phyloP scores from a whole-genome alignment of 2,888 invertebrate species.

The Hydrotaea diabolus region DNA sequence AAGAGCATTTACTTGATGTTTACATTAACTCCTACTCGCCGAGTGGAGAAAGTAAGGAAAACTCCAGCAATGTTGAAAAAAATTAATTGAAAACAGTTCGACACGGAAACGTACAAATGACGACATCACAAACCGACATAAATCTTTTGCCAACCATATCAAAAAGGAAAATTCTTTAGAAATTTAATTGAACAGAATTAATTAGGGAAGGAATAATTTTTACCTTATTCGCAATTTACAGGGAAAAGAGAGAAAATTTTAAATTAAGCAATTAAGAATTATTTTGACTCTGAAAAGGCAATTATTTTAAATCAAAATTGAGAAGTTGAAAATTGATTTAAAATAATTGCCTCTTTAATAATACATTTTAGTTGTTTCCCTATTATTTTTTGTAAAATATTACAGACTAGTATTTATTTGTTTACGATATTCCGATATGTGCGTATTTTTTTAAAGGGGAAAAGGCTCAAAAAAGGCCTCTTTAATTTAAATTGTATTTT shows the following conservation, averaged over 20 bases:
- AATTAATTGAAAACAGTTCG: conserved; percentile 50
- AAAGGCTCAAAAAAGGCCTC: too few species aligned
- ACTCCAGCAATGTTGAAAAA: conserved; percentile 34
- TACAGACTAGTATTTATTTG: too few species aligned
- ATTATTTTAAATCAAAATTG: too few species aligned
- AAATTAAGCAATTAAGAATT: background rate
- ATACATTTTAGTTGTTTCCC: too few species aligned
- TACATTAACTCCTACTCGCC: background rate
- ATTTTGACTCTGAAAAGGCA: too few species aligned
- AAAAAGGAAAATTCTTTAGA: background rate
- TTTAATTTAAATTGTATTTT: too few species aligned
- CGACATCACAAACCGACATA: background rate
- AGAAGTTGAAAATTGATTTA: too few species aligned
- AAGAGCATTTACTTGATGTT: background rate
- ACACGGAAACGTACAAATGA: background rate
- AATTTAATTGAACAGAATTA: background rate
- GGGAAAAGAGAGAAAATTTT: background rate
- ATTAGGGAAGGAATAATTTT: background rate
- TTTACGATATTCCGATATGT: too few species aligned
- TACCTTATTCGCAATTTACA: background rate
- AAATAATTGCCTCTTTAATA: too few species aligned
- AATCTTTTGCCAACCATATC: background rate
- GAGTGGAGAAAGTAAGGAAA: conserved; percentile 2
- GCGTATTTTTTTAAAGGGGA: too few species aligned
- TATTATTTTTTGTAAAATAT: too few species aligned